Conservation (phyloP, 2,888 invertebrate species). For the Amblyjoppa proteus region DNA sequence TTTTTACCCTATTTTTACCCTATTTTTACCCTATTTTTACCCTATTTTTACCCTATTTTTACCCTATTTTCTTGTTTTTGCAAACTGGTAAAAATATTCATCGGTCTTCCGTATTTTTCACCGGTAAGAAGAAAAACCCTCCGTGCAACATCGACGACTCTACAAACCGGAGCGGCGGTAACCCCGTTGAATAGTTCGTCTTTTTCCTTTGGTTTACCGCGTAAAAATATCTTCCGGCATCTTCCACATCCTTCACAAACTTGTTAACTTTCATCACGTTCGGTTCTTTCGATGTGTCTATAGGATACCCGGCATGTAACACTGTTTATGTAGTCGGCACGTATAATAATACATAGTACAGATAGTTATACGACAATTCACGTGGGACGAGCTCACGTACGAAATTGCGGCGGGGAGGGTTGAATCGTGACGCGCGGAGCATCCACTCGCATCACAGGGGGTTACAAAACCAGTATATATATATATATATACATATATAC, state of each 20-base stretch:
- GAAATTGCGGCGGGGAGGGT: slow-evolving; percentile 63
- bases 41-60: too few species aligned
- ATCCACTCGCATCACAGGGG: slow-evolving; percentile 57
- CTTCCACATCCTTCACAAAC: neutral
- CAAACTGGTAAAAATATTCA: too few species aligned
- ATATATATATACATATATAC: neutral
- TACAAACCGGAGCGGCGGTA: too few species aligned
- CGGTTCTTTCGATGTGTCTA: neutral
- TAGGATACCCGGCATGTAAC: slow-evolving; percentile 34
- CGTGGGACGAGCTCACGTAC: slow-evolving; percentile 67
- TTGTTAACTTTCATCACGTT: slow-evolving; percentile 25
- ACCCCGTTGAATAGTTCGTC: neutral
- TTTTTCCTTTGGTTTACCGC: neutral
- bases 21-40: too few species aligned
- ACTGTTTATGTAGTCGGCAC: slow-evolving; percentile 59
- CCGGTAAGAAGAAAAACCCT: too few species aligned
- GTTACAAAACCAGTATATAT: neutral
- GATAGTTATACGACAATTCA: slow-evolving; percentile 66
- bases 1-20: too few species aligned
- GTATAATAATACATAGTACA: slow-evolving; percentile 63
- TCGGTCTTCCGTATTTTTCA: too few species aligned
- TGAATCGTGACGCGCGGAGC: slow-evolving; percentile 53
- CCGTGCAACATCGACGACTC: too few species aligned
- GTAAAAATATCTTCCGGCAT: neutral
- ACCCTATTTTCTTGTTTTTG: too few species aligned